Base-by-base conservation (phyloP, 2,888 invertebrate genomes). In the Chamaedrilus cognettii region DNA sequence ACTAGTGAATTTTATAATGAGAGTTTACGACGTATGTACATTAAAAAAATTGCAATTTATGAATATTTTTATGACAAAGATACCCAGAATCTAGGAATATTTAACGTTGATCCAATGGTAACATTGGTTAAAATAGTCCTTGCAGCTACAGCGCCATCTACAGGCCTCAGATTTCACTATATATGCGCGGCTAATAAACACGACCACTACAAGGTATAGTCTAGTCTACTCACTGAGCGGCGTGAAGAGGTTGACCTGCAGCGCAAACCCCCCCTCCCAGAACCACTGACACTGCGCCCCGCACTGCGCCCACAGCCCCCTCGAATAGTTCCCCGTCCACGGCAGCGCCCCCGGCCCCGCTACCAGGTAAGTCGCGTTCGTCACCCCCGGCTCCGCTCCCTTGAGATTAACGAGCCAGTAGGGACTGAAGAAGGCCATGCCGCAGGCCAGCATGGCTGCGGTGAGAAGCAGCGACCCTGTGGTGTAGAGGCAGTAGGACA, bases 281-380 rank as follows among this genome's bases (percentile, higher is more conserved):
- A 64, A 64, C 64, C 64, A 57, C 50, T 64, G 64, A 35, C 64
- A 64, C 11, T 32, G 30, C 1, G 33, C 23, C 2, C 42, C 57
- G 42, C 64, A 64, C 57, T 55, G 33, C 19, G 64, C 64, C 64
- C 64, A 64, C 28, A 64, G 58, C 28, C 64, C 64, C 19, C 64
- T 56, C 26, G 58, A 64, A 5, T 58, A 58, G 33, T 58, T 58
- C 34, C 58, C 58, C 23, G 3, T 32, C 58, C 58, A 58, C 49
- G 49, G 11, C n/a, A n/a, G n/a, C 2, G 58, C 33, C 0, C 26
- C 32, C 23, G 31, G 31, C 32, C 32, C 26, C 0, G 58, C 3
- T 34, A 58, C 33, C 11, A 58, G 58, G 5, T 58, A 58, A 15
- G 30, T 23, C 32, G 23, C 34, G 58, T 58, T 32, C 31, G 58